Evolutionary conservation across 2,113 vertebrate species (phyloP), one percentile per base, ranked within the genome.

Genomic region (Diglossa brunneiventris): DNA sequence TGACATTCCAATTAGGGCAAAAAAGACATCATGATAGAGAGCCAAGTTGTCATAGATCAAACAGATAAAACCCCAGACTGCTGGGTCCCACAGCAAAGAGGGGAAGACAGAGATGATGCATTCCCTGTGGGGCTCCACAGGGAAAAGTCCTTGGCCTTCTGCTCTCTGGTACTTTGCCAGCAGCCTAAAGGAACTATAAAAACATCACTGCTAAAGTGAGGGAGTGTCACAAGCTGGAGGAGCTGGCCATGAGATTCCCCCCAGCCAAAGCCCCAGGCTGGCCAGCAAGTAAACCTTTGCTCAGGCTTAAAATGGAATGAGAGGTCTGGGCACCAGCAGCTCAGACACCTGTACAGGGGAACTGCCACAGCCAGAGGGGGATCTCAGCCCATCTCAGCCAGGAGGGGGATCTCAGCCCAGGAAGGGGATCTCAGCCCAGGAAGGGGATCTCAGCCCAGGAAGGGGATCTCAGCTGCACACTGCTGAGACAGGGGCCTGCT

Each of bases 241-340:
- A 69, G 69, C 76, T 27, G 50, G 46, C 58, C 2, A 3, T 0
- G 12, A 62, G 77, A n/a, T 46, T 56, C 41, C 39, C 22, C 24
- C 13, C 17, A 8, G 8, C 46, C 30, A 3, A 49, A 61, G 41
- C n/a, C 64, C 41, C 0, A 4, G 55, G 49, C 42, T 41, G 42
- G 52, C 49, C 42, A 49, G 70, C 31, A 35, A 17, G 7, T 6
- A 22, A 3, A 42, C 4, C 2, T 15, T 8, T 21, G 56, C 66
- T 14, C 0, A 0, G 13, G 49, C 50, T 50, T 30, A 2, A 27
- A 37, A 49, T 0, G 0, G 41, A 69, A 6, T 2, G 5, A 2
- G 2, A 7, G 2, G 1, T 8, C 28, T 19, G 53, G 78, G 82
- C 69, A 41, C 7, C 14, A 19, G 53, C 33, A 24, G 55, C 59